Percentiles rank a stretch among this genome's conserved stretches.
Evolutionary conservation across 2,797 vertebrate genomes (phyloP).

Genomic region (Novumbra hubbsi): DNA sequence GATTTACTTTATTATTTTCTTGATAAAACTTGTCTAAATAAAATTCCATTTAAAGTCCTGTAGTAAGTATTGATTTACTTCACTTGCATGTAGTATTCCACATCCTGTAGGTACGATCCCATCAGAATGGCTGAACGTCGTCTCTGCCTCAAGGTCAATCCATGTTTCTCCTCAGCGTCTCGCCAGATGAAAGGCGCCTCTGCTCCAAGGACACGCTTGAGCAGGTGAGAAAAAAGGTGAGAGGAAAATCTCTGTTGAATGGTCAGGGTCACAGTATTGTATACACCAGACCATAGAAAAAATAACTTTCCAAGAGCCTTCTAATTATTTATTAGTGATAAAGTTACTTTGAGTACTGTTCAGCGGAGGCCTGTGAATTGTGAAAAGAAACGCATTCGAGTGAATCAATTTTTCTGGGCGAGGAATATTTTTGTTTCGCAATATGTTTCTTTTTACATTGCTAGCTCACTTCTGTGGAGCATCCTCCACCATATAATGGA

Average conservation of each 20-base stretch:
- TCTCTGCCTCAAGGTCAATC: background rate
- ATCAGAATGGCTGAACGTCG: no score
- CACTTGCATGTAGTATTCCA: no score
- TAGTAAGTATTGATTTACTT: no score
- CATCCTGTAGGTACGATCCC: no score
- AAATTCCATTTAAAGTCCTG: no score
- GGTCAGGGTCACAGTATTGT: constrained; percentile 50
- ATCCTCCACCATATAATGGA: background rate
- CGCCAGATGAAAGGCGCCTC: constrained; percentile 17
- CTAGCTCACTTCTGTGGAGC: background rate
- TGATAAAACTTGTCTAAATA: no score
- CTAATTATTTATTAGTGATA: constrained; percentile 2
- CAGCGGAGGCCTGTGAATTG: background rate
- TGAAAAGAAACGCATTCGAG: constrained; percentile 10
- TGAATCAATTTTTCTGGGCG: constrained; percentile 7
- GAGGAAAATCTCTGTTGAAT: constrained; percentile 31
- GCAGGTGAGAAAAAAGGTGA: constrained; percentile 2
- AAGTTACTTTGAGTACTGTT: constrained; percentile 3
- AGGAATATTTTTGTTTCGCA: background rate
- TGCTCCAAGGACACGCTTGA: constrained; percentile 33
- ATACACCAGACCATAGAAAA: constrained; percentile 21
- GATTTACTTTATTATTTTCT: no score
- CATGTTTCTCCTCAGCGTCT: background rate
- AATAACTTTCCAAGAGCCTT: constrained; percentile 7
- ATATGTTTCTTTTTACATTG: background rate